Evolutionary conservation across 2,888 invertebrate genomes (phyloP), one percentile per base, ranked within the genome.

Genomic region (Stegophylla sp.): DNA sequence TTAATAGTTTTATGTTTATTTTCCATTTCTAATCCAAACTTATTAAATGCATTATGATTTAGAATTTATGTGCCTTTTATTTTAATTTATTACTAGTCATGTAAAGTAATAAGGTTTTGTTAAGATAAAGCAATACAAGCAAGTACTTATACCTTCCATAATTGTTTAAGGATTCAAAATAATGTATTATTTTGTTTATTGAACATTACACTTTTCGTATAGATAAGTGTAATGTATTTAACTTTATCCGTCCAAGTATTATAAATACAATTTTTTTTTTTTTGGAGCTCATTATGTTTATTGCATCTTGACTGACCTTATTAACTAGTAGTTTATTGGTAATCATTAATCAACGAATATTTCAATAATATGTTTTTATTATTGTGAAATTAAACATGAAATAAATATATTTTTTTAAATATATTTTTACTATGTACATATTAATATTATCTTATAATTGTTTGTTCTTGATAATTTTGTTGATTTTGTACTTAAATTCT

Each of bases 61-160:
- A 73, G 17, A 73, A 23, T 71, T 7, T 23, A 66, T 76, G 76
- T 76, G 76, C 76, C 76, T 76, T 75, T 66, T 67, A 76, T 76
- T 53, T 43, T 43, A 56, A 41, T 76, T 43, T 76, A 53, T 48
- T 63, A 76, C 76, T 76, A 76, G 76, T 76, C 76, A 76, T 66
- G 13, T 74, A 28, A 74, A 63, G 28, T 75, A 64, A 75, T 75
- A 64, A 63, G 64, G 51, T 34, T 75, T 74, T 59, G 45, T 61
- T 59, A 43, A 34, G 10, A 45, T 26, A 26, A 59, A 15, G 26
- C 17, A 34, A 34, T 53, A 34, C 41, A 34, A 53, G 20, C 41
- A 34, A 51, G 71, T 72, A 61, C 45, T 73, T 45, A 61, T 34
- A 34, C 17, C 45, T 73, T 61, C 28, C n/a, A 73, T 73, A 45